Percentiles rank a stretch among this genome's conserved stretches.
These are phyloP conservation scores for Lucinisca nassula DNA, from an alignment of 2,888 invertebrate species.

Conservation along the genomic window DNA sequence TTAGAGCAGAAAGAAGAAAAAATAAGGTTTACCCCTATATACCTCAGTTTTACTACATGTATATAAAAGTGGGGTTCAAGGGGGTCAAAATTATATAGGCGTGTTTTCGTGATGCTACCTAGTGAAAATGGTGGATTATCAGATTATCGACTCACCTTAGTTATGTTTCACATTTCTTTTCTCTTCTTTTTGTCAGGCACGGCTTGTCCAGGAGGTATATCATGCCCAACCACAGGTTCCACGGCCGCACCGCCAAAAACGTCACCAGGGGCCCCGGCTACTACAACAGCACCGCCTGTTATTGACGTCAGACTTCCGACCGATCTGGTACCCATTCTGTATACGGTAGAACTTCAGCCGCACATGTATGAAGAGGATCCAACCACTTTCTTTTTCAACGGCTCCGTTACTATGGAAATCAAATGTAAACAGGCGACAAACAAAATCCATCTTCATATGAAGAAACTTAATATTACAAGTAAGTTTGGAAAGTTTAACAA, in stretches of 20 bases:
- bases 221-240: constrained; percentile 29
- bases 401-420: constrained; percentile 73
- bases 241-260: background rate
- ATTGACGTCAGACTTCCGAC: constrained; percentile 79
- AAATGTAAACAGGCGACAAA: constrained; percentile 65
- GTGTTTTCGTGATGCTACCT: too few species aligned
- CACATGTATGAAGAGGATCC: constrained; percentile 79
- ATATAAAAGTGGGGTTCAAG: too few species aligned
- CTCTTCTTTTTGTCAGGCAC: constrained; percentile 21
- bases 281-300: constrained; percentile 51
- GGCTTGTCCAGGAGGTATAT: constrained; percentile 49
- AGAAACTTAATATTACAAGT: constrained; percentile 75
- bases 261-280: constrained; percentile 11
- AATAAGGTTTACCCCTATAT: too few species aligned
- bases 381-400: constrained; percentile 78
- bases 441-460: constrained; percentile 78
- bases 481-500: too few species aligned
- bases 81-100: too few species aligned
- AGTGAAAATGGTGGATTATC: too few species aligned
- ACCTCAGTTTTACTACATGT: too few species aligned
- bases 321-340: constrained; percentile 78
- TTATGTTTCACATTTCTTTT: background rate
- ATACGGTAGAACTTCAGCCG: constrained; percentile 81
- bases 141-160: too few species aligned
- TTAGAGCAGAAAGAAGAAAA: too few species aligned